phyloP scores from a whole-genome alignment of 2,113 vertebrate genomes.

The Octodon degus region DNA sequence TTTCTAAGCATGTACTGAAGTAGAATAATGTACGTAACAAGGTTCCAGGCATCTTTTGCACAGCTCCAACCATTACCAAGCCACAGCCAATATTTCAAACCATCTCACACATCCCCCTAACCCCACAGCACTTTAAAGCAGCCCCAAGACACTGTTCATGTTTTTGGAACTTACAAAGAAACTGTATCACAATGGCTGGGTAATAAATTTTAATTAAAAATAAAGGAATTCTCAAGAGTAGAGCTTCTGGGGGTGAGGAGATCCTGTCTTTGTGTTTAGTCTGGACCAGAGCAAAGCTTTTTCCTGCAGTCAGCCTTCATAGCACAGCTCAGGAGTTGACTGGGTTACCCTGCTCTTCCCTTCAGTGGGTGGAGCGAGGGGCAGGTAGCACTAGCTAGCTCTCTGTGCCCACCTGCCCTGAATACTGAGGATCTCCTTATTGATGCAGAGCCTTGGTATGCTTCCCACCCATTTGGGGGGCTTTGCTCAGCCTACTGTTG shows the following conservation, averaged over 20 bases:
- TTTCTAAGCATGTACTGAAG: neutral
- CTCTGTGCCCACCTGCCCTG: neutral
- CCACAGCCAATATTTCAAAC: neutral
- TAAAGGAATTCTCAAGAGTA: slow-evolving; percentile 6
- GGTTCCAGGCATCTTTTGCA: neutral
- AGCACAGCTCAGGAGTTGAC: neutral
- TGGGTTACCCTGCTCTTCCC: neutral
- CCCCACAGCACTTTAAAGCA: neutral
- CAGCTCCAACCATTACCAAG: neutral
- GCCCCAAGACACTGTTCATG: neutral
- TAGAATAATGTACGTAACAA: neutral
- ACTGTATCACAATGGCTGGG: neutral
- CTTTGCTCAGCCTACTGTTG: neutral
- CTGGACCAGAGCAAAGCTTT: neutral
- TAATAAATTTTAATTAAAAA: slow-evolving; percentile 25
- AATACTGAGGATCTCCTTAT: neutral
- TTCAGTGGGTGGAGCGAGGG: neutral
- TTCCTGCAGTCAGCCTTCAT: neutral
- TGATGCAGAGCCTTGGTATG: neutral
- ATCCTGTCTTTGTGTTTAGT: neutral
- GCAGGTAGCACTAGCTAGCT: too few relatives aligned
- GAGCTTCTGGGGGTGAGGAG: neutral
- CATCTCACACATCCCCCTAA: neutral
- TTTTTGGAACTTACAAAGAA: neutral
- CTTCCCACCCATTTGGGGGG: neutral